Conservation (phyloP, 2,888 invertebrate genomes). For the Lasius fuliginosus region DNA sequence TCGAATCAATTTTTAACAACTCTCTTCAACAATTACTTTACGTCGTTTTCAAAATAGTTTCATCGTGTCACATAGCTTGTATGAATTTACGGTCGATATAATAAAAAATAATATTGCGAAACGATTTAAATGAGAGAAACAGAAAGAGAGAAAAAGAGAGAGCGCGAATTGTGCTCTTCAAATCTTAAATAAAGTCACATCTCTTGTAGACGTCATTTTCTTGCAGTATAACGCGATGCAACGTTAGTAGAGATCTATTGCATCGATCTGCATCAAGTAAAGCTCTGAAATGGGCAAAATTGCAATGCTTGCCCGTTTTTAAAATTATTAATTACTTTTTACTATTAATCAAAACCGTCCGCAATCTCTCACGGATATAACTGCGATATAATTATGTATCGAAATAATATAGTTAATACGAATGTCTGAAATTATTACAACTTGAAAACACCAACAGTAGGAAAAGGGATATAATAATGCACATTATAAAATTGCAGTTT, state of each 20-base stretch:
- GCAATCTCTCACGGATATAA: neutral
- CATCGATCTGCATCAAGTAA: conserved; percentile 58
- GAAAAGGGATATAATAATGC: neutral
- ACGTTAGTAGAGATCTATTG: conserved; percentile 28
- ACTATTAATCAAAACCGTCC: neutral
- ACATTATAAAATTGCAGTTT: neutral
- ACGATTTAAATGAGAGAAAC: conserved; percentile 5
- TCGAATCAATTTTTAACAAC: neutral
- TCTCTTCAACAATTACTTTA: neutral
- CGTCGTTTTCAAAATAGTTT: neutral
- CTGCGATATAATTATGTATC: neutral
- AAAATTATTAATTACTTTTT: neutral
- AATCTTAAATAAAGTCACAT: conserved; percentile 23
- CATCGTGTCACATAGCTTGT: neutral
- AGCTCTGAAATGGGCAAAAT: conserved; percentile 61
- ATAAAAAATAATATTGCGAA: conserved; percentile 27
- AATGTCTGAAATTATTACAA: conserved; percentile 7
- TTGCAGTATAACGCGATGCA: conserved; percentile 38
- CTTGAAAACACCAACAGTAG: neutral
- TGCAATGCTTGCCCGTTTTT: neutral
- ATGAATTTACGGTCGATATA: conserved; percentile 3
- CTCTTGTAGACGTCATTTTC: neutral
- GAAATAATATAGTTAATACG: conserved; percentile 3
- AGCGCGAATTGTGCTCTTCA: neutral
- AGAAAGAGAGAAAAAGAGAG: neutral